Evolutionary conservation across 1,140 invertebrate genomes (phyloP).

Genomic region (Microplitis mediator): DNA sequence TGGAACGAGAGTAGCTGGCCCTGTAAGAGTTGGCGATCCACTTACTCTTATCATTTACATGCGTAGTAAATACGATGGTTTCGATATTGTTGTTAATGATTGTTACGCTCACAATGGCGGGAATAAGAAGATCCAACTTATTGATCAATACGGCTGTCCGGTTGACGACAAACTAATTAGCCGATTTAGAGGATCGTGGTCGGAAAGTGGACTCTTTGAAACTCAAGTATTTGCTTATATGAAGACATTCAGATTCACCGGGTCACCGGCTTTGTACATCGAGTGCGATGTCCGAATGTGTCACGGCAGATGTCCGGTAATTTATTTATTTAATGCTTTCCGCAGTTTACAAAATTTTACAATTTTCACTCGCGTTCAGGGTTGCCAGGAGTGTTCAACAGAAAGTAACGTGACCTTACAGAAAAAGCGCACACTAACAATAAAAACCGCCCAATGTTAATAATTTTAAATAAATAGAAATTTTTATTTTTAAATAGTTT

Average conservation of each 20-base stretch:
- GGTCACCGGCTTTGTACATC: slow-evolving; percentile 90
- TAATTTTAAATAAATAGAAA: too few species aligned
- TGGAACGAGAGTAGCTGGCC: slow-evolving; percentile 82
- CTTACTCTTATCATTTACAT: slow-evolving; percentile 92
- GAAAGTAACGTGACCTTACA: too few species aligned
- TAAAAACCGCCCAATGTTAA: too few species aligned
- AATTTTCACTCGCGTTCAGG: too few species aligned
- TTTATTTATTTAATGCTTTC: not conserved
- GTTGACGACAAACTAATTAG: slow-evolving; percentile 93
- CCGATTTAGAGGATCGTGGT: slow-evolving; percentile 90
- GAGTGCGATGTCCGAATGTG: slow-evolving; percentile 95
- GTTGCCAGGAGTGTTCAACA: too few species aligned
- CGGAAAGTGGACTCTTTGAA: slow-evolving; percentile 86
- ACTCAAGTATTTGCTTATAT: slow-evolving; percentile 93
- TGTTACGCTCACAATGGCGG: slow-evolving; percentile 94
- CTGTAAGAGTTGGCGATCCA: slow-evolving; percentile 89
- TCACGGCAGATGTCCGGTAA: slow-evolving; percentile 88
- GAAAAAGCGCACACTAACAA: too few species aligned
- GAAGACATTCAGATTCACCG: slow-evolving; percentile 94
- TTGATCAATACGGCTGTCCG: slow-evolving; percentile 93
- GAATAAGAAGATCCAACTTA: slow-evolving; percentile 87
- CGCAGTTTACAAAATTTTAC: slow-evolving; percentile 1
- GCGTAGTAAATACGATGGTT: slow-evolving; percentile 92
- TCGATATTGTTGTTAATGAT: slow-evolving; percentile 95
- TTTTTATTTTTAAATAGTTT: too few species aligned